Conservation (phyloP, 1,140 invertebrate species). For the Megalonaias nervosa region DNA sequence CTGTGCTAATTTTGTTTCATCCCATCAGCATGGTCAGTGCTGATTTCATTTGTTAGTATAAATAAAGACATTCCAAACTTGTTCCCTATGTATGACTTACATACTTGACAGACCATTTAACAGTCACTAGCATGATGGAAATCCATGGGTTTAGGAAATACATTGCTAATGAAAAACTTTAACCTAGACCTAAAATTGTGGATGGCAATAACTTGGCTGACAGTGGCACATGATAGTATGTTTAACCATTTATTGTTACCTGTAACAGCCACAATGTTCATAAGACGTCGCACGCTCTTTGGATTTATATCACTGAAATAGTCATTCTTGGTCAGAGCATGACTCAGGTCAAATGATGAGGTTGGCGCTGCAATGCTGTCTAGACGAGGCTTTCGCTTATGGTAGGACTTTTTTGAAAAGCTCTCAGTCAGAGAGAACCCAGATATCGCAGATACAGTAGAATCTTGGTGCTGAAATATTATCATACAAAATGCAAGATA, state of each 20-base stretch:
- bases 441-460: conserved; percentile 45
- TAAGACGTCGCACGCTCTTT: conserved; percentile 93
- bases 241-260: conserved; percentile 74
- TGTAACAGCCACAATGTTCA: conserved; percentile 98
- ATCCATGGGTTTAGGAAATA: too few species aligned
- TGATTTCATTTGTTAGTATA: too few species aligned
- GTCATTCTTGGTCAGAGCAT: conserved; percentile 66
- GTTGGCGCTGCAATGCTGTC: conserved; percentile 45
- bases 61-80: too few species aligned
- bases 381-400: conserved; percentile 1
- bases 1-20: too few species aligned
- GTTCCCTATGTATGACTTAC: too few species aligned
- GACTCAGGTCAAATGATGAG: conserved; percentile 65
- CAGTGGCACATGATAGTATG: background rate
- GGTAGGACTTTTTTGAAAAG: conserved; percentile 7
- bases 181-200: too few species aligned
- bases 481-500: background rate
- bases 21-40: too few species aligned
- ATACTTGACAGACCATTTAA: too few species aligned
- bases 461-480: conserved; percentile 57
- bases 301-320: conserved; percentile 91
- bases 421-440: conserved; percentile 32
- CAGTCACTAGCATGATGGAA: too few species aligned
- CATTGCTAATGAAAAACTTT: too few species aligned
- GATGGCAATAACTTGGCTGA: too few species aligned